Evolutionary conservation across 2,113 vertebrate genomes (phyloP).

Genomic region (Lophotis ruficrista): DNA sequence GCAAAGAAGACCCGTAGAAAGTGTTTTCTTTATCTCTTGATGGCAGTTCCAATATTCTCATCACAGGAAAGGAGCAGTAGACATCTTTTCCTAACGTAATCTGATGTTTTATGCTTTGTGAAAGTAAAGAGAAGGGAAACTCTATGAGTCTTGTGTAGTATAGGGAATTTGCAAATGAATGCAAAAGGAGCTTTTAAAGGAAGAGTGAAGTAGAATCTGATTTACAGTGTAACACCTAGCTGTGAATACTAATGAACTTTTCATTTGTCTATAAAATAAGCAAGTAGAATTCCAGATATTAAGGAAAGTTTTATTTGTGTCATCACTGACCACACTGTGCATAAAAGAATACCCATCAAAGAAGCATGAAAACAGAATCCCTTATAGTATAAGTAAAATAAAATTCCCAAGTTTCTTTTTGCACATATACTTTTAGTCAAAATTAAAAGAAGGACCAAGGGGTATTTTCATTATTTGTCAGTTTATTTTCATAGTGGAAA

Average conservation of each 20-base stretch:
- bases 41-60: background rate
- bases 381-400: background rate
- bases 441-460: background rate
- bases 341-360: background rate
- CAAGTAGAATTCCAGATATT: background rate
- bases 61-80: background rate
- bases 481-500: background rate
- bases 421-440: background rate
- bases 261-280: background rate
- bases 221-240: background rate
- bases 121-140: background rate
- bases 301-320: background rate
- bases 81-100: background rate
- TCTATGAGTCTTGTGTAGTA: too few species aligned
- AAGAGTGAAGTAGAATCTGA: background rate
- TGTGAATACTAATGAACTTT: background rate
- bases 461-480: background rate
- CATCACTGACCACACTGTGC: background rate
- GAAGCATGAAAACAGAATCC: background rate
- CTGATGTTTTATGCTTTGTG: background rate
- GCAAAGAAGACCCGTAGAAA: background rate
- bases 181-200: background rate
- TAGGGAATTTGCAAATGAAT: background rate
- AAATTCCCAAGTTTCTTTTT: background rate
- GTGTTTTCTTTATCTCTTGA: background rate